Evolutionary conservation across 2,113 vertebrate species (phyloP), one percentile per base, ranked within the genome.

Genomic region (Pontoporia blainvillei): DNA sequence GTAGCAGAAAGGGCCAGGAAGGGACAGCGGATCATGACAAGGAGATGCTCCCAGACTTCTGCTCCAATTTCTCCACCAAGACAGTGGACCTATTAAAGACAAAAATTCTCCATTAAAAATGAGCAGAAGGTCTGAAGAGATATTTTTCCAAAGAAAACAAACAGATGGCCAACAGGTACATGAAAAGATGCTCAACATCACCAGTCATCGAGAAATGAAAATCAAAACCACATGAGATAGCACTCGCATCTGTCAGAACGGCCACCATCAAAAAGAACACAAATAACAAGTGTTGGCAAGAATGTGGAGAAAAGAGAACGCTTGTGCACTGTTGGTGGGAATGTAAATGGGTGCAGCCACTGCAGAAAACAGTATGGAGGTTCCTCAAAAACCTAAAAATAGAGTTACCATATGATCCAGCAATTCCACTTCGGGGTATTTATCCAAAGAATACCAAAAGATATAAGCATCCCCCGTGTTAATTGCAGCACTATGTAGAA

Each of bases 1-100:
- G 98, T 99, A 69, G 98, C 98, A 29, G 98, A 99, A 36, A 99
- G 98, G 0, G 98, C 98, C 96, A 99, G 94, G 97, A 99, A 98
- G 0, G 98, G 98, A 88, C 98, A 99, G 52, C 96, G 96, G 93
- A 98, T 98, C 98, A 98, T 98, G 82, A 98, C 98, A 21, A 99
- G 96, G 39, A 99, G 96, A 90, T 99, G 99, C 29, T 99, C 98
- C 99, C 98, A 99, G 95, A 98, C 34, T 88, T 98, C 98, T 78
- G 98, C 98, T 96, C 98, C 98, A 93, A 98, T 98, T 98, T 99
- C 98, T 91, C 98, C 99, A 20, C 96, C 97, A 86, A 98, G 95
- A 84, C 96, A 97, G 78, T 97, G 96, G 18, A 97, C 95, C 97
- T 97, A 25, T 76, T 31, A 57, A 75, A 52, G 44, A 72, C 72